These are phyloP conservation scores for Polypterus bichir DNA, from an alignment of 2,113 vertebrate species.

Conservation along the genomic window DNA sequence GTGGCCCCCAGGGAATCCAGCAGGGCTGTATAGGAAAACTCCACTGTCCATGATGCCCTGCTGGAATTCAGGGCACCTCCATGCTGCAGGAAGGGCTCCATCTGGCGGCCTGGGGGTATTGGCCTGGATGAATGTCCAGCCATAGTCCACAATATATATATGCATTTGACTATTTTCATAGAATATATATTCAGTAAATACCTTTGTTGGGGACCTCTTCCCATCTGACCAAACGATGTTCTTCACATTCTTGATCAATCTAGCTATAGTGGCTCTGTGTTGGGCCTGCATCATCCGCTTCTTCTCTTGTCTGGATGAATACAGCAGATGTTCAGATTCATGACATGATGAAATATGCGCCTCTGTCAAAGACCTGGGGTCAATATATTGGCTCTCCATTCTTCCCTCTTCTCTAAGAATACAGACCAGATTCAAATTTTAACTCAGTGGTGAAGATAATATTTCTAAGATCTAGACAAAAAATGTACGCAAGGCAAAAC, in stretches of 20 bases:
- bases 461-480: too few relatives aligned
- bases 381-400: neutral
- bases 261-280: conserved; percentile 33
- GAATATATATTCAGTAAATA: conserved; percentile 20
- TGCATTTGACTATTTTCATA: too few relatives aligned
- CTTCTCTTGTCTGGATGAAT: conserved; percentile 25
- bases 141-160: too few relatives aligned
- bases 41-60: too few relatives aligned
- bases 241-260: conserved; percentile 42
- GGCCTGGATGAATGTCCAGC: too few relatives aligned
- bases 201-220: conserved; percentile 49
- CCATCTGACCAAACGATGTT: conserved; percentile 37
- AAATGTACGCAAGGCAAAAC: too few relatives aligned
- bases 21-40: too few relatives aligned
- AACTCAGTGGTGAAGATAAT: too few relatives aligned
- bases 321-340: conserved; percentile 6
- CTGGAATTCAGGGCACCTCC: too few relatives aligned
- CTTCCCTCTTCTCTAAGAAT: neutral
- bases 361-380: neutral
- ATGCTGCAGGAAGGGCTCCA: too few relatives aligned
- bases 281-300: conserved; percentile 38
- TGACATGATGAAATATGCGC: neutral
- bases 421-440: neutral
- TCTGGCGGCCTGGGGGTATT: too few relatives aligned
- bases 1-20: too few relatives aligned